These are phyloP conservation scores for Lates calcarifer DNA, from an alignment of 2,113 vertebrate genomes.

Conservation along the genomic window DNA sequence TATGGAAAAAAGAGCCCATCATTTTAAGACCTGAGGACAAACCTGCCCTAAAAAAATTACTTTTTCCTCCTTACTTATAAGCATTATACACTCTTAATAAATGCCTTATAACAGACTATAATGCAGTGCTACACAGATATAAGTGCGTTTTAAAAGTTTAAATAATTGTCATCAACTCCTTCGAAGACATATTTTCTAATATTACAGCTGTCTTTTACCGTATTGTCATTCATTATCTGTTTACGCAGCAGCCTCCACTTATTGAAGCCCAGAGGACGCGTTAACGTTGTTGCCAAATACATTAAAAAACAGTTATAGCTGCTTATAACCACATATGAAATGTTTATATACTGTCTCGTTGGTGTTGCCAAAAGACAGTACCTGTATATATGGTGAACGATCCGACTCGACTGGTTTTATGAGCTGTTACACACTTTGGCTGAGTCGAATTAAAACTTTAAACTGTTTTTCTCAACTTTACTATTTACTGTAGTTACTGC, in stretches of 20 bases:
- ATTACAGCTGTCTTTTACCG: not conserved
- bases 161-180: not conserved
- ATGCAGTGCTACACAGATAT: not conserved
- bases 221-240: too few relatives aligned
- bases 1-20: not conserved
- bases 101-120: not conserved
- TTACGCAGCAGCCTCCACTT: too few relatives aligned
- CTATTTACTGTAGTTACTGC: not conserved
- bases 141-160: not conserved
- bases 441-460: constrained; percentile 8
- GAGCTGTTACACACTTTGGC: not conserved
- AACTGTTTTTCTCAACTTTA: not conserved
- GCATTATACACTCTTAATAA: not conserved
- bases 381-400: not conserved
- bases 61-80: not conserved
- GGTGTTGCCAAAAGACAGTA: not conserved
- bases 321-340: too few relatives aligned
- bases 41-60: not conserved
- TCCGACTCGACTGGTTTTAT: not conserved
- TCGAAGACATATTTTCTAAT: too few relatives aligned
- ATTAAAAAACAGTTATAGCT: not conserved
- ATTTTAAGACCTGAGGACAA: not conserved
- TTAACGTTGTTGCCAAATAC: not conserved
- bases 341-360: not conserved
- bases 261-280: not conserved